These are phyloP conservation scores for Sciurus carolinensis DNA, from an alignment of 2,797 vertebrate species.

Conservation along the genomic window DNA sequence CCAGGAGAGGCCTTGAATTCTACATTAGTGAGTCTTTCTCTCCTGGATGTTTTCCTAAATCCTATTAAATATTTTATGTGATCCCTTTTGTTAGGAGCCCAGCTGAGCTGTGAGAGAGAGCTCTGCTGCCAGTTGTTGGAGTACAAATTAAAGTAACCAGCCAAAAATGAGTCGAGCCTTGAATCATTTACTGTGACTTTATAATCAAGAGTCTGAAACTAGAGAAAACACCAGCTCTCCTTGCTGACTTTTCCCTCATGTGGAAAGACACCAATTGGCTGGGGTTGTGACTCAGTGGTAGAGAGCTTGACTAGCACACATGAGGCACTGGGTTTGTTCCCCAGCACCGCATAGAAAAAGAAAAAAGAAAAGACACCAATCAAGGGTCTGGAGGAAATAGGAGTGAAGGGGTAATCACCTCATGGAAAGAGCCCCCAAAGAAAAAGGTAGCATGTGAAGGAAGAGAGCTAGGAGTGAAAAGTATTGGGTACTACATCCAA, in stretches of 20 bases:
- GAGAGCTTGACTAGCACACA: no score
- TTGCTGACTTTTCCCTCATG: neutral
- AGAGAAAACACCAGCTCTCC: fast-evolving
- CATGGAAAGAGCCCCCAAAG: neutral
- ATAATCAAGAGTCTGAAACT: neutral
- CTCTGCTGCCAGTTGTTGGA: no score
- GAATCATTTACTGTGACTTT: neutral
- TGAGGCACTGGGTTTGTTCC: no score
- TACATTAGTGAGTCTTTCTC: neutral
- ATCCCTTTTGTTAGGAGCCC: neutral
- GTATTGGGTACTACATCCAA: neutral
- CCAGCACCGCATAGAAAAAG: no score
- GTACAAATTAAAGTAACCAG: neutral
- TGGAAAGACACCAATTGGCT: no score
- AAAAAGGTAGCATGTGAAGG: neutral
- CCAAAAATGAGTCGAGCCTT: neutral
- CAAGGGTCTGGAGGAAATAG: neutral
- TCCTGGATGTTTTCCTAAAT: neutral
- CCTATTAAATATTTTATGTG: neutral
- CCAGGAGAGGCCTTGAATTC: no score
- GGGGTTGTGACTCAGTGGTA: no score
- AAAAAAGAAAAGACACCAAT: no score
- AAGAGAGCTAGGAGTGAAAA: neutral
- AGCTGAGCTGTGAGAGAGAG: neutral
- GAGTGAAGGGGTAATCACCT: neutral